Evolutionary conservation across 2,888 invertebrate species (phyloP).

Genomic region (Elysia crispata): DNA sequence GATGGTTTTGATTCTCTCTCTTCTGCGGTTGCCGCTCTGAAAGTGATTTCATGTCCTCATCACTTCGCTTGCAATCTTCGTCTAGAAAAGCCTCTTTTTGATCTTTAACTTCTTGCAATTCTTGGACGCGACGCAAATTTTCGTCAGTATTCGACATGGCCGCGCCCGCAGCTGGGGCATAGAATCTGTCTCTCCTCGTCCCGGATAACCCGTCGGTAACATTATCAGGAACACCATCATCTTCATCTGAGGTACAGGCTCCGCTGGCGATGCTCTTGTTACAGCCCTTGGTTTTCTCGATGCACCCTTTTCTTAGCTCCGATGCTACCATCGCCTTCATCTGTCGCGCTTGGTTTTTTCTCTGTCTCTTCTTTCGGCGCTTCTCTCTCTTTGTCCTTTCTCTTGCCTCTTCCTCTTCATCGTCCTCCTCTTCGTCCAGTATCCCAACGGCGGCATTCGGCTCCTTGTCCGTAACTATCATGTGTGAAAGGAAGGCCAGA

Average conservation of each 20-base stretch:
- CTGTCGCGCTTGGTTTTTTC: background rate
- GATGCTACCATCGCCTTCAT: background rate
- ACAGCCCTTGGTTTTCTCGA: background rate
- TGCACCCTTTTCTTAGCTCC: constrained; percentile 18
- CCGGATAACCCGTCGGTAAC: too few species aligned
- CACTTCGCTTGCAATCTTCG: too few species aligned
- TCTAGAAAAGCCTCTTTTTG: too few species aligned
- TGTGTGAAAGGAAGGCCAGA: constrained; percentile 34
- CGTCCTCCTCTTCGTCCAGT: constrained; percentile 40
- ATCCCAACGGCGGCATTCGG: constrained; percentile 37
- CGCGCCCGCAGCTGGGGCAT: too few species aligned
- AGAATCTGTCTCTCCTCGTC: too few species aligned
- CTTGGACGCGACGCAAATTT: too few species aligned
- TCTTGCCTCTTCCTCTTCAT: constrained; percentile 36
- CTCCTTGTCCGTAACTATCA: constrained; percentile 40
- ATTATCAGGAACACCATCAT: background rate
- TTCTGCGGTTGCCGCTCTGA: too few species aligned
- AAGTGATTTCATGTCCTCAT: too few species aligned
- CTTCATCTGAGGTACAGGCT: background rate
- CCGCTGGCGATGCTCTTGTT: background rate
- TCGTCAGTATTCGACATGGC: too few species aligned
- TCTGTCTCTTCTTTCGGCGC: constrained; percentile 16
- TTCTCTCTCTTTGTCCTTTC: constrained; percentile 39
- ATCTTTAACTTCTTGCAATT: too few species aligned
- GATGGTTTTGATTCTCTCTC: too few species aligned